phyloP scores from a whole-genome alignment of 2,113 vertebrate genomes.

The Plectropomus leopardus region DNA sequence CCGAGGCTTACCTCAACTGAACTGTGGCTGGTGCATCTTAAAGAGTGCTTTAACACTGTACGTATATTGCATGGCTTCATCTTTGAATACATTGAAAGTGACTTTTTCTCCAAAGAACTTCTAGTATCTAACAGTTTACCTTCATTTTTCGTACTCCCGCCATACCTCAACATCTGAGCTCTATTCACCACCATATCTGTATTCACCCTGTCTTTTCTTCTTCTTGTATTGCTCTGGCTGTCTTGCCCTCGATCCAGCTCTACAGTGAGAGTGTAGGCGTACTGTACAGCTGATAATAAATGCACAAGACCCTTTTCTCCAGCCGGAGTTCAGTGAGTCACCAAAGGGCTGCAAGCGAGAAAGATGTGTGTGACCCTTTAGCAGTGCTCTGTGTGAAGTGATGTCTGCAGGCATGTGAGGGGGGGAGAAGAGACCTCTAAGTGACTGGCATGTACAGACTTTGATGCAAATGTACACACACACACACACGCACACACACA shows the following conservation, averaged over 20 bases:
- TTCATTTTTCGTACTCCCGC: neutral
- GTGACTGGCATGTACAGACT: conserved; percentile 20
- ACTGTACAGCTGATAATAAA: conserved; percentile 50
- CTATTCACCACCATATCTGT: neutral
- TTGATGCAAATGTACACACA: conserved; percentile 24
- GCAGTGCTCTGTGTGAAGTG: conserved; percentile 21
- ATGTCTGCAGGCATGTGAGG: conserved; percentile 41
- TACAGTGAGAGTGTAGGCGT: conserved; percentile 58
- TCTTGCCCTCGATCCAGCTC: conserved; percentile 20
- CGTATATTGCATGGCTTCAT: neutral
- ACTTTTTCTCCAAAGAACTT: neutral
- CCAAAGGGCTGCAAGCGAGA: conserved; percentile 20
- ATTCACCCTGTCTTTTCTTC: conserved; percentile 11
- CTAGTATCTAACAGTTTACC: neutral
- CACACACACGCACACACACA: conserved; percentile 14
- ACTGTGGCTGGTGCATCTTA: conserved; percentile 5
- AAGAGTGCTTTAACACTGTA: neutral
- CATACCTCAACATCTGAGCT: neutral
- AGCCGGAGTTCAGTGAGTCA: conserved; percentile 66
- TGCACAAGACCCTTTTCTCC: conserved; percentile 42
- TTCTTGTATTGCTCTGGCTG: neutral
- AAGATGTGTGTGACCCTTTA: conserved; percentile 35
- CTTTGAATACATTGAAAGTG: neutral
- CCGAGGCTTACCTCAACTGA: conserved; percentile 26
- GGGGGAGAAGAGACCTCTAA: neutral